Evolutionary conservation across 2,888 invertebrate species (phyloP), one percentile per base, ranked within the genome.

Genomic region (Cinara cedri): DNA sequence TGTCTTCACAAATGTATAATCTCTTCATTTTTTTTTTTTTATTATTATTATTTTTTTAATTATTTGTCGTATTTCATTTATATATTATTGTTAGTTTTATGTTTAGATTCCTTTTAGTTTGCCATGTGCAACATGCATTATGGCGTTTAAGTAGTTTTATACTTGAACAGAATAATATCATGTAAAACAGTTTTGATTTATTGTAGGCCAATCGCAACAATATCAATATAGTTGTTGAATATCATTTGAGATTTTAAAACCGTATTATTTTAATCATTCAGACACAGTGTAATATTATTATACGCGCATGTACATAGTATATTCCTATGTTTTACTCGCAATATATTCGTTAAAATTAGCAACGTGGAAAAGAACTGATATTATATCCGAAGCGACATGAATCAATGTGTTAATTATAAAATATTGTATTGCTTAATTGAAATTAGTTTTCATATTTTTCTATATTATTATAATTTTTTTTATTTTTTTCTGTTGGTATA

Each of bases 291-390:
- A 13, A 55, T 63, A 42, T 44, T 63, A 62, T 62, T 62, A 34
- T 63, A 34, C 34, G 34, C 3, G 6, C 34, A n/a, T n/a, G n/a
- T 62, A 62, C 44, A 42, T 63, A 19, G n/a, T 57, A n/a, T n/a
- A 24, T 26, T 26, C 16, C 24, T 71, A 55, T 71, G 16, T 42
- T 9, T n/a, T 34, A 34, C 34, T 34, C 34, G 34, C 6, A 34
- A 4, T 4, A 34, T 34, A 34, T 34, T 34, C 34, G 3, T 16
- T 26, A 46, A 24, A 70, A 14, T 24, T 3, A 46, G 46, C 3
- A 3, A 49, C 26, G 9, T 46, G 46, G 51, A 72, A 72, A 72
- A 72, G 72, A 72, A 72, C 72, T 72, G 72, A 72, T 54, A 54
- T 54, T 44, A 44, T 72, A 60, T 60, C 46, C 21, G n/a, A 46